These are phyloP conservation scores for Clangula hyemalis DNA, from an alignment of 2,797 vertebrate species.

Conservation along the genomic window DNA sequence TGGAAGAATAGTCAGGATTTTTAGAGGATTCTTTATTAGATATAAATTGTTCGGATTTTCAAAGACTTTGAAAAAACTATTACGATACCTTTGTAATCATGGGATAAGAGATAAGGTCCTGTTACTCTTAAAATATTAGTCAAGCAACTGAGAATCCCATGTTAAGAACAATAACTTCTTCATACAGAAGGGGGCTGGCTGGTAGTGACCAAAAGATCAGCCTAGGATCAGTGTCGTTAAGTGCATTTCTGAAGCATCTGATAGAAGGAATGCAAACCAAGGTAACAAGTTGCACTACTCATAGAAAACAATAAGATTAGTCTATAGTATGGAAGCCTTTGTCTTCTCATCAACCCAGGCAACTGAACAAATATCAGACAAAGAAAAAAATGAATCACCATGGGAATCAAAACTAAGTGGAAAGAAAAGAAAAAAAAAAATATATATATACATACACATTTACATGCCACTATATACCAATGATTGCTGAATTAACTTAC, in stretches of 20 bases:
- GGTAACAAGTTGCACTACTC: background rate
- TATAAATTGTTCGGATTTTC: background rate
- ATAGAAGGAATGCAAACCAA: background rate
- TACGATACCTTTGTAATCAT: background rate
- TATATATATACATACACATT: background rate
- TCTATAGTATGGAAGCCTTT: background rate
- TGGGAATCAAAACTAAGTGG: background rate
- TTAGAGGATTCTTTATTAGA: background rate
- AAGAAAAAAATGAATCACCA: background rate
- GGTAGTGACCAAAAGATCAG: background rate
- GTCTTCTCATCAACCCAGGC: background rate
- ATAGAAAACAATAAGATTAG: background rate
- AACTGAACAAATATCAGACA: background rate
- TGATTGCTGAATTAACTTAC: background rate
- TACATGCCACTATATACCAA: background rate
- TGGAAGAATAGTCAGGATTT: background rate
- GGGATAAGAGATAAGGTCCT: background rate
- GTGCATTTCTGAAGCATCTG: background rate
- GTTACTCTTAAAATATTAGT: background rate
- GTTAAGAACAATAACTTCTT: background rate
- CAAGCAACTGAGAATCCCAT: background rate
- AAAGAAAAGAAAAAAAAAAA: background rate
- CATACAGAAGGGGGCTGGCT: accelerated
- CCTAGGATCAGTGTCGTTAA: background rate
- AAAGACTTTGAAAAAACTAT: background rate